Base-by-base conservation (phyloP, 2,888 invertebrate genomes). In the Leptinotarsa peninsularis region DNA sequence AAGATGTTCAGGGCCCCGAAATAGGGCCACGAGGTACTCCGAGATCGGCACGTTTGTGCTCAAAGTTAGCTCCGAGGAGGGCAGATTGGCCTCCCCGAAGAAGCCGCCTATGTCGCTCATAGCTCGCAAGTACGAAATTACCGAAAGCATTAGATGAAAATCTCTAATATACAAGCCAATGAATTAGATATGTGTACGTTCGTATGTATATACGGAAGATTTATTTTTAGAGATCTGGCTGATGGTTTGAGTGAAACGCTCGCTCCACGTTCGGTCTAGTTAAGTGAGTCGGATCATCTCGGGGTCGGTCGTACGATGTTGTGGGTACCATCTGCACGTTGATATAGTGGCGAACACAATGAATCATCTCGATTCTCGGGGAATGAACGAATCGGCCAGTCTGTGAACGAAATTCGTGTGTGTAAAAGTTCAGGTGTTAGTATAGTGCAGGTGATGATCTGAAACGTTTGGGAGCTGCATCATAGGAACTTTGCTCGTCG, bases 261-360 rank as follows among this genome's bases (percentile, higher is more conserved):
- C 63, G 27, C 63, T 63, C 54, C 21, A 63, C 63, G 63, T 33
- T 63, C 63, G 63, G 63, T 63, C 63, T 63, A 63, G 63, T 63
- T 63, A 63, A 63, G 33, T 33, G 63, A 63, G 33, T 63, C 63
- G 63, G 63, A 63, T 33, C 33, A 27, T 63, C 33, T 63, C 63
- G 63, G 63, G 63, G 33, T 63, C 63, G 63, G 33, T 63, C 63
- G 63, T 63, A 63, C 63, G 63, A n/a, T 63, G 63, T 63, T 63
- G 63, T 63, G 63, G 63, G 63, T 63, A 63, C 63, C 63, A 63
- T 63, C 63, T 63, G 63, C 63, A 63, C 63, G 63, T 63, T 63
- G 63, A 63, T 33, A 63, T 63, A 63, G 63, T 63, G 63, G 63
- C 18, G 63, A 63, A 63, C 63, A 63, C 63, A 63, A 63, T 63